Evolutionary conservation across 2,888 invertebrate species (phyloP).

Genomic region (Agonopterix heracliana): DNA sequence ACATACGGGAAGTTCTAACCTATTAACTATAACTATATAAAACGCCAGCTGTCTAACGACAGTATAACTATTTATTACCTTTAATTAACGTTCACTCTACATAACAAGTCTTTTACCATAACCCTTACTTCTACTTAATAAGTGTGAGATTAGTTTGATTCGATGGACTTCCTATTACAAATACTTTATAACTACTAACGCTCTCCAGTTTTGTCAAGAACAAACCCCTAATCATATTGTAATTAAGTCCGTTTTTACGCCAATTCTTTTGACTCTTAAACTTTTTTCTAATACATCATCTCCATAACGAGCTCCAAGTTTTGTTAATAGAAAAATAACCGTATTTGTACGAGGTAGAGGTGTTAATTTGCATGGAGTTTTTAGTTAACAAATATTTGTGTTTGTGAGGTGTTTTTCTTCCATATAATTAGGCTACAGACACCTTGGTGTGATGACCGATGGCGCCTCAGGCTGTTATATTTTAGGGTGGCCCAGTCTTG

Average conservation of each 20-base stretch:
- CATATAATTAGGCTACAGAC: slow-evolving; percentile 70
- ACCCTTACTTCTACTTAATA: too few relatives aligned
- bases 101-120: too few relatives aligned
- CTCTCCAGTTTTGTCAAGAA: slow-evolving; percentile 65
- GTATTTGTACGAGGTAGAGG: slow-evolving; percentile 18
- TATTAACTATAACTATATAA: slow-evolving; percentile 4
- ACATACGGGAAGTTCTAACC: slow-evolving; percentile 36
- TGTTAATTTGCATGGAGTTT: slow-evolving; percentile 12
- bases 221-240: slow-evolving; percentile 70
- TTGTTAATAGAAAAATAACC: slow-evolving; percentile 20
- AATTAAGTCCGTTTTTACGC: slow-evolving; percentile 73
- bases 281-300: slow-evolving; percentile 28
- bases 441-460: slow-evolving; percentile 61
- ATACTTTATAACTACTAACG: slow-evolving; percentile 37
- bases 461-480: slow-evolving; percentile 57
- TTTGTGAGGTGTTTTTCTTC: slow-evolving; percentile 54
- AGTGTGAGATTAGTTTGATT: too few relatives aligned
- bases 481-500: slow-evolving; percentile 2
- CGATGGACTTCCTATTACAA: too few relatives aligned
- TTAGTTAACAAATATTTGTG: slow-evolving; percentile 54
- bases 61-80: slow-evolving; percentile 68
- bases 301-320: slow-evolving; percentile 28
- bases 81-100: slow-evolving; percentile 33
- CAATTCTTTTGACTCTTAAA: slow-evolving; percentile 40
- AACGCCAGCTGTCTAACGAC: slow-evolving; percentile 63